Evolutionary conservation across 2,888 invertebrate genomes (phyloP), one percentile per base, ranked within the genome.

Genomic region (Cylloceria caligata): DNA sequence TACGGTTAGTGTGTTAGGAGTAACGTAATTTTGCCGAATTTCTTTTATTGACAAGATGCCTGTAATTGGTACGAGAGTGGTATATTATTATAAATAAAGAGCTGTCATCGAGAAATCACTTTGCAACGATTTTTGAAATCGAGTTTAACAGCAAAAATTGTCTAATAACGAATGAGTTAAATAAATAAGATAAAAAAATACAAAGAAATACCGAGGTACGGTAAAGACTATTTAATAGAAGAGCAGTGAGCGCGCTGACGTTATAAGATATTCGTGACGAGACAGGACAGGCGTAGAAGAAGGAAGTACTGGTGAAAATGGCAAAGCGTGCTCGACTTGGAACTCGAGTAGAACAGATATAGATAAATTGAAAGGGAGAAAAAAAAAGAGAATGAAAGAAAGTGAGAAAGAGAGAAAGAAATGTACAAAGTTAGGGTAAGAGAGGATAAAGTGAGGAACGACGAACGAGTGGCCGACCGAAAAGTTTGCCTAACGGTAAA

Each of bases 401-500:
- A 68, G 64, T 19, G 68, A n/a, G 52, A 60, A 81, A 24, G 19
- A 81, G 45, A 62, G 68, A 55, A 83, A 68, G 75, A 80, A 65
- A 42, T 80, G 68, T 64, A 81, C 62, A 64, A 79, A 76, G 55
- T 67, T 72, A 49, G 21, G 49, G 49, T 55, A 19, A 45, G 4
- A 68, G 49, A 24, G 30, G 34, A 71, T 30, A 52, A 62, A 68
- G 71, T 62, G 39, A 62, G 47, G 64, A 83, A 80, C 85, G 84
- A 77, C 62, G 67, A 68, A 47, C 65, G 81, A 81, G 68, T 89
- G 88, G 86, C 86, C 88, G 65, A 89, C 87, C 88, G 91, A 92
- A 91, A 91, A 91, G 90, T 91, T 92, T 91, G 91, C 89, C 90
- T 91, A 91, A 91, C 92, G 92, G 91, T 91, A 89, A 92, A 92